Conservation (phyloP, 2,888 invertebrate species). For the Volucella inanis region DNA sequence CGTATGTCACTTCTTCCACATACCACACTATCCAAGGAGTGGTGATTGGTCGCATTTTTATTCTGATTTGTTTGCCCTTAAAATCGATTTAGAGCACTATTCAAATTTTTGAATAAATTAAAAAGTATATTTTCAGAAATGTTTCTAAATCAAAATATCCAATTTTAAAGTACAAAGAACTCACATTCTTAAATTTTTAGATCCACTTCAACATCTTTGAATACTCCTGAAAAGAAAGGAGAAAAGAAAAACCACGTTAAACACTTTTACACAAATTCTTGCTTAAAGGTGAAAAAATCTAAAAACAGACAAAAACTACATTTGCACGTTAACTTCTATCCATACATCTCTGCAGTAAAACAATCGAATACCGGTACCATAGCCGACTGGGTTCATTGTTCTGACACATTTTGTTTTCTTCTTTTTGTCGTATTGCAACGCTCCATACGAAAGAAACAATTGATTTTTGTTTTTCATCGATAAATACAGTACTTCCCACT, state of each 20-base stretch:
- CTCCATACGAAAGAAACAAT: slow-evolving; percentile 11
- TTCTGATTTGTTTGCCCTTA: no score
- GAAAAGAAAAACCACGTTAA: slow-evolving; percentile 4
- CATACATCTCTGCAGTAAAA: not conserved
- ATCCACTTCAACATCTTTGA: not conserved
- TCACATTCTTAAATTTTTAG: not conserved
- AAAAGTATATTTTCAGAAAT: no score
- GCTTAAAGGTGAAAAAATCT: not conserved
- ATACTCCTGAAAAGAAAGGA: slow-evolving; percentile 42
- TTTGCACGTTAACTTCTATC: not conserved
- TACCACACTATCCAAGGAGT: no score
- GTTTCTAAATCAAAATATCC: not conserved
- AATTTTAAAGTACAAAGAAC: not conserved
- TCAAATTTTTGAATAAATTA: no score
- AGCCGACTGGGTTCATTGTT: not conserved
- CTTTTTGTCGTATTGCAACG: not conserved
- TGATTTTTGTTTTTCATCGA: slow-evolving; percentile 13
- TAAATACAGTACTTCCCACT: slow-evolving; percentile 7
- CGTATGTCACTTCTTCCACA: no score
- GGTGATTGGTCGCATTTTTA: no score
- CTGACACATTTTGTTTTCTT: not conserved
- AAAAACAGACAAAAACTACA: not conserved
- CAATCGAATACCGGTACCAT: not conserved
- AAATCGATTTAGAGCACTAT: no score
- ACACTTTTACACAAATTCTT: not conserved